A percentile compares a stretch with the other conserved stretches of the same genome.
phyloP scores from a whole-genome alignment of 2,113 vertebrate species.

The Oenanthe melanoleuca region DNA sequence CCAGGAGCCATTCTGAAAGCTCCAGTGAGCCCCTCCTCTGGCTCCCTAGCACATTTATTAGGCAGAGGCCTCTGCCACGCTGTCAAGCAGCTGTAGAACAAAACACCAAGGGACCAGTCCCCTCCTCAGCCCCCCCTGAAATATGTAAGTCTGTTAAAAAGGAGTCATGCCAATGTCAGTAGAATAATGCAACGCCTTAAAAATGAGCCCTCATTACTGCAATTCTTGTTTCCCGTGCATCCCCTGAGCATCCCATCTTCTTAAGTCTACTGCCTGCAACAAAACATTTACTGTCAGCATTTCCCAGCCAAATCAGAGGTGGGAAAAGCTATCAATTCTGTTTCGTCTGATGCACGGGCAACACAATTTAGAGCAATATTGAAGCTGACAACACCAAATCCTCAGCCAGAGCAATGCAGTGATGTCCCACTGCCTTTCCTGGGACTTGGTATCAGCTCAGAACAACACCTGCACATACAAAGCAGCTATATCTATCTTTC shows the following conservation, averaged over 20 bases:
- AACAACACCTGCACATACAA: not conserved
- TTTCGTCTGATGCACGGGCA: not conserved
- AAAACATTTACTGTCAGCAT: slow-evolving; percentile 23
- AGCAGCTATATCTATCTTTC: not conserved
- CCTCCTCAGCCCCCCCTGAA: not conserved
- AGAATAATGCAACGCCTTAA: not conserved
- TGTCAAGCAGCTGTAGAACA: not conserved
- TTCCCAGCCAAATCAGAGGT: not conserved
- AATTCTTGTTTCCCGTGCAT: not conserved
- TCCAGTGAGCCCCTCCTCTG: not conserved
- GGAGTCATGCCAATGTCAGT: not conserved
- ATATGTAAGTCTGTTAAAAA: not conserved
- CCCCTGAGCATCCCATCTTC: not conserved
- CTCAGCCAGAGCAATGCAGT: not conserved
- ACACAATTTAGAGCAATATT: not conserved
- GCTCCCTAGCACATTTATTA: not conserved
- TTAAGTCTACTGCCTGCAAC: not conserved
- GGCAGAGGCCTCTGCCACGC: not conserved
- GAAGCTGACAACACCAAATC: not conserved
- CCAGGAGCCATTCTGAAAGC: not conserved
- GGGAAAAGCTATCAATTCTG: not conserved
- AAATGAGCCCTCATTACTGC: slow-evolving; percentile 15
- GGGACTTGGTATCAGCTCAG: not conserved
- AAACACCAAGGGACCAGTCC: not conserved
- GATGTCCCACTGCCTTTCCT: not conserved